phyloP scores from a whole-genome alignment of 2,113 vertebrate genomes.

The Cryptotis parvus region DNA sequence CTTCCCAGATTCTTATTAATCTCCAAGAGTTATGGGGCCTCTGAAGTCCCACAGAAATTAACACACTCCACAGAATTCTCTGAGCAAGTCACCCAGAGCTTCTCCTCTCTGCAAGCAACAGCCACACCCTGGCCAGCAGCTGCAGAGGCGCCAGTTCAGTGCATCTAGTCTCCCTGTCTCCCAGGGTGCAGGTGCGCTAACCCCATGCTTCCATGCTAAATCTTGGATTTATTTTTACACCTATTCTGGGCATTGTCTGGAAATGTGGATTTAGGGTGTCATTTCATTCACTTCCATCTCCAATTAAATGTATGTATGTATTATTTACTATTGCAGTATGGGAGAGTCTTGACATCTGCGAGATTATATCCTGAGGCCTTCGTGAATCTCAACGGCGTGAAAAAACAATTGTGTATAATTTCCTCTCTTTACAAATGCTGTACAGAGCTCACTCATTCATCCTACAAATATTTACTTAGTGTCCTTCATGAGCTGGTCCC shows the following conservation, averaged over 20 bases:
- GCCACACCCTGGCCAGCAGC: background rate
- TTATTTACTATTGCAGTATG: constrained; percentile 73
- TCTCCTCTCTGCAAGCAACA: constrained; percentile 21
- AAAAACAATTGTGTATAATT: constrained; percentile 70
- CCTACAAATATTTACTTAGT: constrained; percentile 50
- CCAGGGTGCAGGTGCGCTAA: background rate
- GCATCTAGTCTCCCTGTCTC: constrained; percentile 9
- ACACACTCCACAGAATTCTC: constrained; percentile 88
- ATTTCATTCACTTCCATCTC: constrained; percentile 59
- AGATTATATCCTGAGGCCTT: constrained; percentile 77
- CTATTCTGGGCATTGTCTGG: constrained; percentile 53
- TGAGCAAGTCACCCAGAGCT: constrained; percentile 77
- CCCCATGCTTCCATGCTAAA: constrained; percentile 27
- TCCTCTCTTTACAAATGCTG: constrained; percentile 15
- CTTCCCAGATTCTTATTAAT: constrained; percentile 91
- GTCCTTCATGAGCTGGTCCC: background rate
- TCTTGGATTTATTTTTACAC: constrained; percentile 62
- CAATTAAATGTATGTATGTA: constrained; percentile 77
- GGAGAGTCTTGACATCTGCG: constrained; percentile 72
- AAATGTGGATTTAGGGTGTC: constrained; percentile 71
- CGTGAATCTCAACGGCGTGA: constrained; percentile 61
- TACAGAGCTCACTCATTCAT: background rate
- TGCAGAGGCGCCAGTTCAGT: background rate
- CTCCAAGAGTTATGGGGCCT: constrained; percentile 90
- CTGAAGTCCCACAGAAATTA: constrained; percentile 89